Evolutionary conservation across 2,797 vertebrate genomes (phyloP).

Genomic region (Geotrypetes seraphini): DNA sequence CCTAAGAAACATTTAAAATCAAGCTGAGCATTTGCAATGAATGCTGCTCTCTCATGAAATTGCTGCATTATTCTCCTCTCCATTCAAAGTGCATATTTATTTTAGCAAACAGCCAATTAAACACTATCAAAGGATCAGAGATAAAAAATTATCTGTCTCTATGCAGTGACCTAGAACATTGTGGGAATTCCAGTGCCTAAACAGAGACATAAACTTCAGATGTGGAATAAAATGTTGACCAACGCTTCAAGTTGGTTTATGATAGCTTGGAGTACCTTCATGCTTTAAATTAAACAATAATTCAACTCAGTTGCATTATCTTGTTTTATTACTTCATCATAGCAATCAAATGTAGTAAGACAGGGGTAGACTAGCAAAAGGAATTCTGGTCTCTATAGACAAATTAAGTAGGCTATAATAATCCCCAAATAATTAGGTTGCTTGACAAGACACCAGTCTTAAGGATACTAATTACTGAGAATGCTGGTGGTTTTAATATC

Average conservation of each 20-base stretch:
- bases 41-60: not conserved
- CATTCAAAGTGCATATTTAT: constrained; percentile 2
- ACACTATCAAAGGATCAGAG: not conserved
- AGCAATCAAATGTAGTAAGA: constrained; percentile 15
- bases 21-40: not conserved
- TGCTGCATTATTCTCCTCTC: not conserved
- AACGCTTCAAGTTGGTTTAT: constrained; percentile 21
- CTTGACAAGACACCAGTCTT: constrained; percentile 1
- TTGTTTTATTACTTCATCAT: constrained; percentile 3
- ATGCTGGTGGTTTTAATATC: not conserved
- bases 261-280: constrained; percentile 20
- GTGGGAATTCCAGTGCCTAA: constrained; percentile 14
- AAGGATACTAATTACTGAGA: constrained; percentile 10
- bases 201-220: constrained; percentile 13
- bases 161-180: constrained; percentile 13
- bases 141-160: constrained; percentile 13
- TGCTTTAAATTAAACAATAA: constrained; percentile 21
- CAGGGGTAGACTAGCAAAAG: constrained; percentile 11
- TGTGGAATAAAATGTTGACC: constrained; percentile 20
- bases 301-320: constrained; percentile 12
- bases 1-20: not conserved
- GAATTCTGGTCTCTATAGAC: constrained; percentile 14
- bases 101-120: constrained; percentile 19
- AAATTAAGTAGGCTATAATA: constrained; percentile 20
- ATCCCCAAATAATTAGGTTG: constrained; percentile 9